phyloP scores from a whole-genome alignment of 2,797 vertebrate species.

The Neopelma chrysocephalum region DNA sequence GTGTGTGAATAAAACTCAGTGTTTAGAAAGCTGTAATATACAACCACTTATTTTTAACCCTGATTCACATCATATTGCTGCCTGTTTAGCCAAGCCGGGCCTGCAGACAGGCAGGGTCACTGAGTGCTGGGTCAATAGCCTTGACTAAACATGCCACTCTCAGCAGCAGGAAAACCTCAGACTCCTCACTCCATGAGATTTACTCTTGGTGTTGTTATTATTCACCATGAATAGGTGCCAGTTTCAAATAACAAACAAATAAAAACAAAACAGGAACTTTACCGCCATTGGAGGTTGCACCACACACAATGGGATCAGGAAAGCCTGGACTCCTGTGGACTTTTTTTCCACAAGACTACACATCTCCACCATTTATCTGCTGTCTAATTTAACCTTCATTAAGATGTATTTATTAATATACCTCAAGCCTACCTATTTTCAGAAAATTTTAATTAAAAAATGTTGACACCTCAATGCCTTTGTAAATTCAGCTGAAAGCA shows the following conservation, averaged over 20 bases:
- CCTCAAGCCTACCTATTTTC: neutral
- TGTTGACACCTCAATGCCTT: neutral
- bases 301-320: neutral
- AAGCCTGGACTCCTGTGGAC: neutral
- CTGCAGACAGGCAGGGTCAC: neutral
- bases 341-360: neutral
- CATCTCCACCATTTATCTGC: neutral
- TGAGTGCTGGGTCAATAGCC: neutral
- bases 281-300: neutral
- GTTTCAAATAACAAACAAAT: neutral
- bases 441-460: neutral
- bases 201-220: neutral
- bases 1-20: neutral
- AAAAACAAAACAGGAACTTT: neutral
- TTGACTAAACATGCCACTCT: neutral
- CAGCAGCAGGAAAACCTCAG: neutral
- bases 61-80: neutral
- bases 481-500: neutral
- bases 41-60: neutral
- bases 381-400: neutral
- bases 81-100: neutral
- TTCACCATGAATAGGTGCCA: neutral
- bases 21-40: neutral
- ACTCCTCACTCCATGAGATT: neutral
- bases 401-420: neutral